Base-by-base conservation (phyloP, 2,888 invertebrate genomes). In the Lepidochrysops patricia region DNA sequence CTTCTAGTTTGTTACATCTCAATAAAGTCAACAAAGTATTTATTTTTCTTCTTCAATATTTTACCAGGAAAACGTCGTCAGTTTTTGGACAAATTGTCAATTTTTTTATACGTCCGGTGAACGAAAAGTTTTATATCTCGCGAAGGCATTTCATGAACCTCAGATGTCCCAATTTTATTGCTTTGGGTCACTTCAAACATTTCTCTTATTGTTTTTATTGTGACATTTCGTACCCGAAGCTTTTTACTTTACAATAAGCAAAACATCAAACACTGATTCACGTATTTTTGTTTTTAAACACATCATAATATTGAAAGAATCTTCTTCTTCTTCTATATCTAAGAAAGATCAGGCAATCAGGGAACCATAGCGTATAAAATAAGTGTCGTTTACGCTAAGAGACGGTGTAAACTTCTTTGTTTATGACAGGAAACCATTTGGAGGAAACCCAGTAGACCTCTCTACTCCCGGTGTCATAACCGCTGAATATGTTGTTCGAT, bases 401-500 rank as follows among this genome's bases (percentile, higher is more conserved):
- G 64, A 61, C 57, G 59, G 54, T 61, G 63, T 64, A 62, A 69
- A 67, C 64, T 68, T 64, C 54, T 64, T 68, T 68, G 68, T 70
- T 68, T 68, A 68, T 65, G 66, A 62, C 56, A 60, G 61, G 56
- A 59, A 61, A 56, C 62, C 61, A 62, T 61, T 63, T 58, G 57
- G 62, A 62, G 60, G 64, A 61, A 56, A 63, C 63, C 66, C 67
- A 63, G 63, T 68, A 64, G 61, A 60, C 61, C 61, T 57, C 65
- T 63, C 59, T 60, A 58, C 62, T 64, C 59, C 60, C 64, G 62
- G 67, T 71, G 64, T 68, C 74, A 74, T 75, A 71, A 71, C 73
- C 72, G 69, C 70, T 71, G 68, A 66, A 71, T 71, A 72, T 73
- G 61, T 71, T 70, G 68, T 62, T 34, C 19, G 50, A 15, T 9